These are phyloP conservation scores for Cheumatopsyche charites DNA, from an alignment of 1,140 invertebrate species.

Conservation along the genomic window DNA sequence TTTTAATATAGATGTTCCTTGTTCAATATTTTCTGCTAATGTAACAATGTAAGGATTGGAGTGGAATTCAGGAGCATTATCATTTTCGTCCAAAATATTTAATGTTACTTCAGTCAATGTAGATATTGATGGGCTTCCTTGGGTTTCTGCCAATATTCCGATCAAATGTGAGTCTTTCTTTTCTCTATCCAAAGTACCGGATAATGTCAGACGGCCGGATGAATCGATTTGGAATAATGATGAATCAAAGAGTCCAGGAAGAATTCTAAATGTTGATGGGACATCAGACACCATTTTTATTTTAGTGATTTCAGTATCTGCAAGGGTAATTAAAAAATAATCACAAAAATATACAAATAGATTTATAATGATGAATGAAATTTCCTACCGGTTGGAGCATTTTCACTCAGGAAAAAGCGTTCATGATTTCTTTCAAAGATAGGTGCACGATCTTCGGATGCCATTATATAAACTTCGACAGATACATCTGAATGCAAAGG, in stretches of 20 bases:
- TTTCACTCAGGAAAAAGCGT: slow-evolving; percentile 82
- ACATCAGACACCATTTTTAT: slow-evolving; percentile 64
- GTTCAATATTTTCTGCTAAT: slow-evolving; percentile 82
- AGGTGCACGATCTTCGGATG: slow-evolving; percentile 71
- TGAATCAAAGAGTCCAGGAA: slow-evolving; percentile 65
- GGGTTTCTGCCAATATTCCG: slow-evolving; percentile 80
- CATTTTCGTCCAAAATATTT: slow-evolving; percentile 88
- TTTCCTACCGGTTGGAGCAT: slow-evolving; percentile 68
- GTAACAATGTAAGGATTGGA: slow-evolving; percentile 78
- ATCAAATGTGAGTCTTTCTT: slow-evolving; percentile 73
- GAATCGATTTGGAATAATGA: slow-evolving; percentile 77
- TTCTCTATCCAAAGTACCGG: slow-evolving; percentile 80
- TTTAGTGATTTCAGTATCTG: slow-evolving; percentile 67
- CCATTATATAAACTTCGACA: slow-evolving; percentile 78
- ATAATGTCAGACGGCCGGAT: slow-evolving; percentile 74
- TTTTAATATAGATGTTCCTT: slow-evolving; percentile 77
- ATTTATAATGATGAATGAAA: slow-evolving; percentile 13
- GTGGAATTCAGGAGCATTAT: slow-evolving; percentile 87
- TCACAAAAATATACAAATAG: background rate
- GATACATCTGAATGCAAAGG: slow-evolving; percentile 77
- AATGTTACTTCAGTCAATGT: slow-evolving; percentile 77
- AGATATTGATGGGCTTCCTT: slow-evolving; percentile 74
- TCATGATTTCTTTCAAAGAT: slow-evolving; percentile 73
- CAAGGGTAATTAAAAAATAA: slow-evolving; percentile 28
- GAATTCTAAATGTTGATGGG: slow-evolving; percentile 64